phyloP scores from a whole-genome alignment of 2,888 invertebrate genomes.

The Pterostichus madidus region DNA sequence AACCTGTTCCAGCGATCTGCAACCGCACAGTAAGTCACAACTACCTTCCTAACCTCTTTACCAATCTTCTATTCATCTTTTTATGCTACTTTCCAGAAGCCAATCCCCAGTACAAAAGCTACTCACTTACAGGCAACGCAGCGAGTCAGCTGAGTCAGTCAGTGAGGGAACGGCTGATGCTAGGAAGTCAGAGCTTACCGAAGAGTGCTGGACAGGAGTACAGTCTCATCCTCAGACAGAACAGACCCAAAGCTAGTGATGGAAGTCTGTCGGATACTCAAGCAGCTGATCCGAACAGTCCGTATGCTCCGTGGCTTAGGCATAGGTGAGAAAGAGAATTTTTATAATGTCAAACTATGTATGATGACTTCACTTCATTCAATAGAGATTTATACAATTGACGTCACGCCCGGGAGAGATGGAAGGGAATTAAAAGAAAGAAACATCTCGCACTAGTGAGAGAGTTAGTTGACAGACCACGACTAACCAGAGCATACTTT shows the following conservation, averaged over 20 bases:
- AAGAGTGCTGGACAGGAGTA: slow-evolving; percentile 80
- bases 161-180: slow-evolving; percentile 89
- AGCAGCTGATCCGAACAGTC: slow-evolving; percentile 90
- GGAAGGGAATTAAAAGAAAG: no score
- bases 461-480: no score
- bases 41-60: not conserved
- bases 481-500: no score
- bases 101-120: slow-evolving; percentile 90
- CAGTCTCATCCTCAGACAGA: slow-evolving; percentile 75
- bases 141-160: slow-evolving; percentile 93
- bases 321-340: slow-evolving; percentile 81
- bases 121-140: slow-evolving; percentile 90
- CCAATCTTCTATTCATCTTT: slow-evolving; percentile 20
- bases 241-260: slow-evolving; percentile 80
- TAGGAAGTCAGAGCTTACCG: slow-evolving; percentile 92
- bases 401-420: no score
- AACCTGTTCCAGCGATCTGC: slow-evolving; percentile 89
- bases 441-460: no score
- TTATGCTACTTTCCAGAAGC: slow-evolving; percentile 78
- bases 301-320: slow-evolving; percentile 92
- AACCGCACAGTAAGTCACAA: slow-evolving; percentile 80
- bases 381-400: no score
- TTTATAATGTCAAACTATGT: no score
- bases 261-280: slow-evolving; percentile 93
- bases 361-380: no score